A percentile compares a stretch with the other conserved stretches of the same genome.
Conservation (phyloP, 2,888 invertebrate genomes). For the Rapana venosa region DNA sequence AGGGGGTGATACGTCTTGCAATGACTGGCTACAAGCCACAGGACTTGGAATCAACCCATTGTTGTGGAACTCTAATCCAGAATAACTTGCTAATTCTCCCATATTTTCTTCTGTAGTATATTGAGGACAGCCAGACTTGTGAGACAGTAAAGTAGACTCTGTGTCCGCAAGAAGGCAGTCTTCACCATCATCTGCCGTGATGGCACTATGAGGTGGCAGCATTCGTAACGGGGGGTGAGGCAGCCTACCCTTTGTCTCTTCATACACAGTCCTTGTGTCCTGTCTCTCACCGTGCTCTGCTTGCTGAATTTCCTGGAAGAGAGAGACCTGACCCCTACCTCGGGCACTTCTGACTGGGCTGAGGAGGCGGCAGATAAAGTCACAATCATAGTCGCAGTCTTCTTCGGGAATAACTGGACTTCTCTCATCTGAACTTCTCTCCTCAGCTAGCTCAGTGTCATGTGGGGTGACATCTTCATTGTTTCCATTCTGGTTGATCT, state of each 20-base stretch:
- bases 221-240: not conserved
- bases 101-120: not conserved
- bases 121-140: not conserved
- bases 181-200: not conserved
- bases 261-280: not conserved
- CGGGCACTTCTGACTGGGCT: not conserved
- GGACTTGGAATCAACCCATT: no score
- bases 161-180: not conserved
- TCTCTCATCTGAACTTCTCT: not conserved
- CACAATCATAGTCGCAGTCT: slow-evolving; percentile 22
- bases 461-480: not conserved
- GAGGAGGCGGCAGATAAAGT: slow-evolving; percentile 15
- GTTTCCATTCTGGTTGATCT: not conserved
- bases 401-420: not conserved
- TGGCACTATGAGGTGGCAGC: not conserved
- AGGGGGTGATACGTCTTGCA: not conserved
- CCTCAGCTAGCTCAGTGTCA: no score
- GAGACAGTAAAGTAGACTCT: not conserved
- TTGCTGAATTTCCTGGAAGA: slow-evolving; percentile 4
- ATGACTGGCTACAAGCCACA: not conserved
- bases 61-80: no score
- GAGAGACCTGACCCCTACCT: not conserved
- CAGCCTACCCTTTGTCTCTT: not conserved
- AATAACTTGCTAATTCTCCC: no score
- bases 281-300: not conserved